Evolutionary conservation across 37 sponge, comb jelly and placozoan species (phyloP).

Genomic region (Halisarca cf. caerulea): DNA sequence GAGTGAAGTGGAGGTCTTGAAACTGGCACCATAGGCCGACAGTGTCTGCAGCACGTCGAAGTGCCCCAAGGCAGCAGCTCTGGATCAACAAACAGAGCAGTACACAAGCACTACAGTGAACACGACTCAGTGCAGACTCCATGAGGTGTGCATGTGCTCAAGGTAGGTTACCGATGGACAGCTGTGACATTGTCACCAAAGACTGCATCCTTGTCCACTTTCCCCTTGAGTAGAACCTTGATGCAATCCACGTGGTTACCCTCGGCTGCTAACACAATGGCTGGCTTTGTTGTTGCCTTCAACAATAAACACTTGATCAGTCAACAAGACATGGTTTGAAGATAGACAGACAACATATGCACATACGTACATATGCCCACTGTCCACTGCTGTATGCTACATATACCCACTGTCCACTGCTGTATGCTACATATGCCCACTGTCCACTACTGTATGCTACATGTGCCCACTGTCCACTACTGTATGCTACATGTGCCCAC

Average conservation of each 20-base stretch:
- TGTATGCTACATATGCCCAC: no score
- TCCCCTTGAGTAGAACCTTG: constrained; percentile 51
- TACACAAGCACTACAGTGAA: neutral
- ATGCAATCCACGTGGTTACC: constrained; percentile 68
- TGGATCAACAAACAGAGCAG: neutral
- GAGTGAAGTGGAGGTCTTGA: constrained; percentile 30
- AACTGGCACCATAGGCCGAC: constrained; percentile 86
- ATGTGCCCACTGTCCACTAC: no score
- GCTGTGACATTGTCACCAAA: constrained; percentile 51
- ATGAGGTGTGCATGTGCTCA: neutral
- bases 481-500: no score
- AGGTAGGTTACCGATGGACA: constrained; percentile 53
- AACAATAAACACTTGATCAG: no score
- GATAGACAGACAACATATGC: no score
- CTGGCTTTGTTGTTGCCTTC: constrained; percentile 52
- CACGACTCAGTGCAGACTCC: neutral
- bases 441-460: no score
- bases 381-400: no score
- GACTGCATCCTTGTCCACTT: constrained; percentile 55
- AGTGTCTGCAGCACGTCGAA: constrained; percentile 78
- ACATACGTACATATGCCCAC: no score
- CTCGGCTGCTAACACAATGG: constrained; percentile 71
- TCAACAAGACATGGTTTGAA: no score
- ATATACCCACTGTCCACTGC: no score
- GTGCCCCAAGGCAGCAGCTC: constrained; percentile 71